phyloP scores from a whole-genome alignment of 2,888 invertebrate genomes.

The Notodonta ziczac region DNA sequence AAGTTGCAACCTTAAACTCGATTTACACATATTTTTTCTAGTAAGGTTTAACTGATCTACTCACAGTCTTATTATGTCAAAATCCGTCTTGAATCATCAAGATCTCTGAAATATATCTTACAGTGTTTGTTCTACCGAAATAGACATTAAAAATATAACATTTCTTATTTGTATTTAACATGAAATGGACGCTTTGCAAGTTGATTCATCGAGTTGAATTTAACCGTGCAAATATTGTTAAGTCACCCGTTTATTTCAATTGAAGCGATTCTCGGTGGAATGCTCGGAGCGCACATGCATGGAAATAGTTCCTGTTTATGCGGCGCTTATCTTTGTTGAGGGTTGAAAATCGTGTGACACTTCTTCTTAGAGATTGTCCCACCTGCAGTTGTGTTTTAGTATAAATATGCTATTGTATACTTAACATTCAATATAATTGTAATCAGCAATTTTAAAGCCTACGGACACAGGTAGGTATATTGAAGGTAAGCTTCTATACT shows the following conservation, averaged over 20 bases:
- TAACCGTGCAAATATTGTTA: constrained; percentile 6
- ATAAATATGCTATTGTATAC: neutral
- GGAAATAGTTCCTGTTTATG: constrained; percentile 5
- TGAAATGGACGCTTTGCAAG: constrained; percentile 3
- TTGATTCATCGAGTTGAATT: neutral
- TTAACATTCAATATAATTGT: neutral
- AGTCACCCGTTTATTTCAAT: constrained; percentile 7
- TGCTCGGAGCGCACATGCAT: neutral
- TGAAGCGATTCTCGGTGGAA: neutral
- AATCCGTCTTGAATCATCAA: too few relatives aligned
- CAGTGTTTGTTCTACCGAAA: too few relatives aligned
- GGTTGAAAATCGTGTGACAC: neutral
- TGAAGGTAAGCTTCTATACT: too few relatives aligned
- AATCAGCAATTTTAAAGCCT: neutral
- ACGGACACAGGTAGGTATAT: too few relatives aligned
- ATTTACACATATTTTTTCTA: too few relatives aligned
- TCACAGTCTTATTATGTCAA: too few relatives aligned
- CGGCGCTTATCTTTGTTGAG: neutral
- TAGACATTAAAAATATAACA: too few relatives aligned
- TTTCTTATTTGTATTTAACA: too few relatives aligned
- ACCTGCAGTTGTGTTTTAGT: neutral
- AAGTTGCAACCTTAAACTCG: too few relatives aligned
- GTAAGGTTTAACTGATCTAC: too few relatives aligned
- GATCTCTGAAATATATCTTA: too few relatives aligned
- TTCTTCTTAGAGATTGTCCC: neutral